A percentile compares a stretch with the other conserved stretches of the same genome.
Conservation (phyloP, 2,113 vertebrate species). For the Tylochromis polylepis region DNA sequence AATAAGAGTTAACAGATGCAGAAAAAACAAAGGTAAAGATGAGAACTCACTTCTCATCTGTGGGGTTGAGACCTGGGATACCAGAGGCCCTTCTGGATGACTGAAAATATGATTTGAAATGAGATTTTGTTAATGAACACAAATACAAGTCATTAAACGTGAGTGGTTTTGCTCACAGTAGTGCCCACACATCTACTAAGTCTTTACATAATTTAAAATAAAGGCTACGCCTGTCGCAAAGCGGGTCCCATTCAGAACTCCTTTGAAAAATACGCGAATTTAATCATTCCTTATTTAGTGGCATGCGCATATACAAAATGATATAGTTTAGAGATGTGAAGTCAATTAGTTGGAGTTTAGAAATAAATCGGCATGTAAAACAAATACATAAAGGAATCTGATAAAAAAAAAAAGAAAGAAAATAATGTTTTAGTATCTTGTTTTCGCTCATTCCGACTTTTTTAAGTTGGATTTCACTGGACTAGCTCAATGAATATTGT, state of each 20-base stretch:
- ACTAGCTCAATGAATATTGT: no score
- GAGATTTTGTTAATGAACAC: neutral
- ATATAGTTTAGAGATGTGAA: no score
- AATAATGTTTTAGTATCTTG: accelerated
- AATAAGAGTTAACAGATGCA: neutral
- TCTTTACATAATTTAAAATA: neutral
- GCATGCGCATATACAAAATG: neutral
- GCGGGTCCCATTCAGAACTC: neutral
- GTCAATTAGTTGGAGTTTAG: neutral
- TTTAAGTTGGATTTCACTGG: neutral
- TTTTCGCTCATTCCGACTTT: neutral
- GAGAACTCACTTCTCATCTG: slow-evolving; percentile 88
- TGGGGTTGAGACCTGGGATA: slow-evolving; percentile 88
- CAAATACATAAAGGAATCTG: neutral
- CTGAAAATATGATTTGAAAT: slow-evolving; percentile 59
- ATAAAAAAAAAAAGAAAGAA: neutral
- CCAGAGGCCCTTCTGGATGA: slow-evolving; percentile 88
- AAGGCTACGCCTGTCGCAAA: neutral
- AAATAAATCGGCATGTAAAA: neutral
- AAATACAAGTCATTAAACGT: neutral
- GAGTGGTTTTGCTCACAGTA: neutral
- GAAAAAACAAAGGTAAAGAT: neutral
- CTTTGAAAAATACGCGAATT: neutral
- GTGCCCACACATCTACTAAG: neutral
- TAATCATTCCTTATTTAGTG: neutral